Conservation (phyloP, 2,888 invertebrate genomes). For the Drosophila lutescens region DNA sequence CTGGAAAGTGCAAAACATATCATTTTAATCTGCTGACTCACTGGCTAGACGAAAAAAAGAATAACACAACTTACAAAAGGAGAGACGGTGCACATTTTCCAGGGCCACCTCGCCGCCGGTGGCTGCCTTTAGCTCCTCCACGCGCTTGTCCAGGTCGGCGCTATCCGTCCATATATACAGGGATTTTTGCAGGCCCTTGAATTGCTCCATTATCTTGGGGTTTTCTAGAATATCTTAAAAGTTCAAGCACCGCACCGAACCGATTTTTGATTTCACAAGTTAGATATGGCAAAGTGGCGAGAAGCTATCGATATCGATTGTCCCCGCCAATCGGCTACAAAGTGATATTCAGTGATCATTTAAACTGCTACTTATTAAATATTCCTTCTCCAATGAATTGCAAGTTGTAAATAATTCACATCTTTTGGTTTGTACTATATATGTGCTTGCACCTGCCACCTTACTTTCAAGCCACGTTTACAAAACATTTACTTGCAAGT, state of each 20-base stretch:
- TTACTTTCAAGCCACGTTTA: no score
- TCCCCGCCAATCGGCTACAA: background rate
- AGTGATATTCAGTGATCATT: background rate
- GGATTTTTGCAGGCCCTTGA: slow-evolving; percentile 85
- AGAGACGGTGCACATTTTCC: slow-evolving; percentile 87
- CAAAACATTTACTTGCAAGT: background rate
- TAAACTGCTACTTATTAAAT: background rate
- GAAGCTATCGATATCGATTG: slow-evolving; percentile 1
- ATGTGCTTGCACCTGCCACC: background rate
- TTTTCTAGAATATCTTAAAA: slow-evolving; percentile 43
- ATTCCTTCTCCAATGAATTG: background rate
- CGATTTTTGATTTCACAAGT: slow-evolving; percentile 25
- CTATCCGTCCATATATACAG: slow-evolving; percentile 87
- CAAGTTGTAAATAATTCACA: background rate
- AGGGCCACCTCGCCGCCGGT: slow-evolving; percentile 86
- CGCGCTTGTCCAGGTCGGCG: slow-evolving; percentile 85
- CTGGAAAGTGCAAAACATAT: slow-evolving; percentile 80
- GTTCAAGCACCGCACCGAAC: slow-evolving; percentile 43
- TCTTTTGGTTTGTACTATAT: background rate
- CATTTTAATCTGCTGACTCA: slow-evolving; percentile 62
- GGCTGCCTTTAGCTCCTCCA: slow-evolving; percentile 85
- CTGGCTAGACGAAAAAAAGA: slow-evolving; percentile 13
- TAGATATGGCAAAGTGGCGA: slow-evolving; percentile 2
- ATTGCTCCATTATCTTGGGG: slow-evolving; percentile 78
- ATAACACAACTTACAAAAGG: slow-evolving; percentile 85